phyloP scores from a whole-genome alignment of 2,113 vertebrate genomes.

The Thymallus thymallus region DNA sequence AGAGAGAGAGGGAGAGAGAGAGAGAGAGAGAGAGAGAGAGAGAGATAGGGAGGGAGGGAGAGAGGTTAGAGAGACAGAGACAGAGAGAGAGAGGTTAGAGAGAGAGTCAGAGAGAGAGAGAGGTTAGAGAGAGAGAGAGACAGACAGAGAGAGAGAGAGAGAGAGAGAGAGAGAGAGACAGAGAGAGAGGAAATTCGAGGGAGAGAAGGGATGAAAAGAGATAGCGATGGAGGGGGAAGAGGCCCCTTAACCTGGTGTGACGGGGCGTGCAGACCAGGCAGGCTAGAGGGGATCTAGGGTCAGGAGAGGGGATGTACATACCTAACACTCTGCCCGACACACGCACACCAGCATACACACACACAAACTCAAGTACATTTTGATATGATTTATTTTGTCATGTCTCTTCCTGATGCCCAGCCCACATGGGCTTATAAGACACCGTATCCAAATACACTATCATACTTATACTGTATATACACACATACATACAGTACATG shows the following conservation, averaged over 20 bases:
- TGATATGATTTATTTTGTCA: too few relatives aligned
- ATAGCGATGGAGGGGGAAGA: slow-evolving; percentile 34
- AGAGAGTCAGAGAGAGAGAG: slow-evolving; percentile 6
- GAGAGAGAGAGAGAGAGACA: slow-evolving; percentile 5
- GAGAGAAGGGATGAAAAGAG: slow-evolving; percentile 1
- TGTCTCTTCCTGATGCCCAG: too few relatives aligned
- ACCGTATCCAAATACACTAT: too few relatives aligned
- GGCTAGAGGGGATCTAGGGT: not conserved
- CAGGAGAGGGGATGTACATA: not conserved
- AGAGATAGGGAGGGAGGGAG: slow-evolving; percentile 4
- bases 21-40: too few relatives aligned
- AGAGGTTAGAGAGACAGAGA: slow-evolving; percentile 18
- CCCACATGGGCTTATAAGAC: too few relatives aligned
- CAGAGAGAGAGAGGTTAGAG: too few relatives aligned
- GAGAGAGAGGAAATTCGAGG: not conserved
- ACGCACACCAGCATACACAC: slow-evolving; percentile 7
- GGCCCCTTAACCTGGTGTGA: slow-evolving; percentile 72
- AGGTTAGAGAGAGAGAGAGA: not conserved
- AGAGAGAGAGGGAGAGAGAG: too few relatives aligned
- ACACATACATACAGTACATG: slow-evolving; percentile 20
- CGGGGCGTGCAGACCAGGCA: slow-evolving; percentile 62
- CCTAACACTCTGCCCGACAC: slow-evolving; percentile 21
- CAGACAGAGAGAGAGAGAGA: too few relatives aligned
- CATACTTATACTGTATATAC: not conserved
- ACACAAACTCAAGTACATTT: not conserved